Conservation (phyloP, 2,113 vertebrate genomes). For the Pelobates fuscus region DNA sequence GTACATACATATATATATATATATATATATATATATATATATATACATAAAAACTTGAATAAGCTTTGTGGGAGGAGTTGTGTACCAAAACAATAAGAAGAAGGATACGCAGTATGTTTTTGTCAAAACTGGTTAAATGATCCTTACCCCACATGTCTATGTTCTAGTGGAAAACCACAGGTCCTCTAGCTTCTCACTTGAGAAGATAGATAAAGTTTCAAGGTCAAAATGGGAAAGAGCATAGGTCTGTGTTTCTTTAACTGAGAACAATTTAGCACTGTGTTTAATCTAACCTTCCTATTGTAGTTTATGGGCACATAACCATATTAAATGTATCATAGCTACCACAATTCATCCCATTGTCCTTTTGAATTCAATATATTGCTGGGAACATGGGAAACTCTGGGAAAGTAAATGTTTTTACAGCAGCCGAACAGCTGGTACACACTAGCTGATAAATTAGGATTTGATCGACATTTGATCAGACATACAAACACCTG, state of each 20-base stretch:
- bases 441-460: not conserved
- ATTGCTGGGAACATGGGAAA: not conserved
- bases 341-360: not conserved
- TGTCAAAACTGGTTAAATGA: no score
- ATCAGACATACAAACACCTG: no score
- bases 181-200: no score
- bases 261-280: slow-evolving; percentile 1
- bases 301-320: not conserved
- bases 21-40: no score
- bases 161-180: no score
- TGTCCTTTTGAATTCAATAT: not conserved
- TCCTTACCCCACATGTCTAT: no score
- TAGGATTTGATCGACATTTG: no score
- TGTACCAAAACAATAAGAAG: no score
- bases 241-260: not conserved
- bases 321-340: not conserved
- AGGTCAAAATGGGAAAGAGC: not conserved
- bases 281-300: not conserved
- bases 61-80: no score
- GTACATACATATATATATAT: no score
- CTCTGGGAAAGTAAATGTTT: not conserved
- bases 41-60: no score
- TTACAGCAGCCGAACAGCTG: not conserved
- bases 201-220: not conserved
- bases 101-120: no score